Evolutionary conservation across 2,888 invertebrate genomes (phyloP).

Genomic region (Pediacus dermestoides): DNA sequence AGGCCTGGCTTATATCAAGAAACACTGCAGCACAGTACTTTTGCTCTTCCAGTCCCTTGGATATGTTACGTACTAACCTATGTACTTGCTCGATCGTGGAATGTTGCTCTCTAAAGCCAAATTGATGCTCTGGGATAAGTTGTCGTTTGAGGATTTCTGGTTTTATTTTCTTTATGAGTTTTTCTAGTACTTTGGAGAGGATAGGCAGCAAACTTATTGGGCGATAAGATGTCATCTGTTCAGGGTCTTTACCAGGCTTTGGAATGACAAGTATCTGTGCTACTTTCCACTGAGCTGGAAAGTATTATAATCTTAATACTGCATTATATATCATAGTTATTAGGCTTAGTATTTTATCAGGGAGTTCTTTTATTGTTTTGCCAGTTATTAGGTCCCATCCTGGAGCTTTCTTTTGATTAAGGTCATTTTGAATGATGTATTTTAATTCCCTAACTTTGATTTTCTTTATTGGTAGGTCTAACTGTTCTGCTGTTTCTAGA

Average conservation of each 20-base stretch:
- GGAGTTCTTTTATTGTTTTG: not conserved
- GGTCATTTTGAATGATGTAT: too few species aligned
- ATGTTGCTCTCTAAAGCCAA: not conserved
- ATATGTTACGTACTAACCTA: not conserved
- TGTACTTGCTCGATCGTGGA: not conserved
- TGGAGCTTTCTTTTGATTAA: too few species aligned
- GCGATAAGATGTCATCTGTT: not conserved
- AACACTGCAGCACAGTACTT: not conserved
- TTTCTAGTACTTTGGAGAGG: not conserved
- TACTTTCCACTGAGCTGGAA: not conserved
- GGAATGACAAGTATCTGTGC: not conserved
- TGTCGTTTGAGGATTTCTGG: not conserved
- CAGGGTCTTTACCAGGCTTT: not conserved
- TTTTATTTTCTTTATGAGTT: not conserved
- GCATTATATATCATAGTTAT: not conserved
- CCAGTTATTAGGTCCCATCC: not conserved
- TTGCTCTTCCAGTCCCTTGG: not conserved
- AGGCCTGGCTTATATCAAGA: not conserved
- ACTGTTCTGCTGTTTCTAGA: too few species aligned
- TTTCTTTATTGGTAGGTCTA: too few species aligned
- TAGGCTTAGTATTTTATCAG: not conserved
- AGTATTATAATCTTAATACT: not conserved
- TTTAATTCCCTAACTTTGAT: too few species aligned
- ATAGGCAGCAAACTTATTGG: not conserved
- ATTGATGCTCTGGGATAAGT: not conserved